Base-by-base conservation (phyloP, 2,797 vertebrate species). In the Pseudotriccus pelzelni region DNA sequence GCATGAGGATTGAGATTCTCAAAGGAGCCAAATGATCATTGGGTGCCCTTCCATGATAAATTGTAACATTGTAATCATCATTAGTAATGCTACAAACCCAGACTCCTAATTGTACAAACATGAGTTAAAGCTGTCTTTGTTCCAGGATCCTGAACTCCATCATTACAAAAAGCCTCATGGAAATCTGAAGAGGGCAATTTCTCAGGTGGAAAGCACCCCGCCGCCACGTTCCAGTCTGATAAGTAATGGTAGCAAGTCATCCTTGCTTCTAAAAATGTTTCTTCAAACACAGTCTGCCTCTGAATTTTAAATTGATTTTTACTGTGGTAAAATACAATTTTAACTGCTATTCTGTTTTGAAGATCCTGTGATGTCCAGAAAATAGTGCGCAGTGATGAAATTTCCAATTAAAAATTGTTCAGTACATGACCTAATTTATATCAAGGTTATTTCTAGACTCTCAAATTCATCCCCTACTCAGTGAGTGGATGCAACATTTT, bases 91-190 rank as follows among this genome's bases (percentile, higher is more conserved):
- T 86, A 78, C 82, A 92, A 87, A 87, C 27, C 30, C 64, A 58
- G 73, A 84, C 43, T 72, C 46, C 59, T 85, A 84, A 85, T 75
- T 90, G 58, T 20, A 53, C 69, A 75, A 78, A 64, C 49, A 46
- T 75, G 58, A 93, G 53, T 92, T 94, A 91, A 91, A 95, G 87
- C 68, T 80, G 41, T 25, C 81, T 92, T 92, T 94, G 87, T 93
- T 94, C 60, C 30, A 58, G 52, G 39, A 74, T 46, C 32, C 53
- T 90, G 49, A 91, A 47, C 30, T 88, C 37, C 20, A 72, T 43
- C 76, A 43, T 77, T 43, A 92, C 32, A 83, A 56, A 89, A 81
- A 41, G 44, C 47, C 7, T 83, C 62, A 62, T 5, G 12, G 83
- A 70, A 75, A 27, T 3, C 52, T 50, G 37, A 85, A 89, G 68